These are phyloP conservation scores for Myotis yumanensis DNA, from an alignment of 2,113 vertebrate species.

Conservation along the genomic window DNA sequence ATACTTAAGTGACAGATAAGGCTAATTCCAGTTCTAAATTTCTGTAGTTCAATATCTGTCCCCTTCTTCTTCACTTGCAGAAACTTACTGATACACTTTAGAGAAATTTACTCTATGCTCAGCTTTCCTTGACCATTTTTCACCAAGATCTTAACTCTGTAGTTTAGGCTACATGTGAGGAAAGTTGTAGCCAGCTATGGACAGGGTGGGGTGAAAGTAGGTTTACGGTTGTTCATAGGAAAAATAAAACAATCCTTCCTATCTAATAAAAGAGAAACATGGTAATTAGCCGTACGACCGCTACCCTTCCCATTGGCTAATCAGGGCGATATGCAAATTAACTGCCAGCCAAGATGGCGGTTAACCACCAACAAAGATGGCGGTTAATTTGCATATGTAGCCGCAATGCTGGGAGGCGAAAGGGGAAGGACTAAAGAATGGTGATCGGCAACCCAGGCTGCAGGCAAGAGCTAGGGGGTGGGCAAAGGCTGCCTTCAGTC, in stretches of 20 bases:
- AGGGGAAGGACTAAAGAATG: no score
- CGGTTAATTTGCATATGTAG: no score
- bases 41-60: not conserved
- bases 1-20: not conserved
- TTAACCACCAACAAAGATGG: no score
- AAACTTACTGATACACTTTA: not conserved
- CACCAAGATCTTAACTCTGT: not conserved
- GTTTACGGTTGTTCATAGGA: not conserved
- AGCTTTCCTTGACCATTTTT: slow-evolving; percentile 24
- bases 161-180: not conserved
- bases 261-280: no score
- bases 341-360: no score
- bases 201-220: not conserved
- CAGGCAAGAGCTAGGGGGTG: no score
- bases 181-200: not conserved
- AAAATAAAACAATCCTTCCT: not conserved
- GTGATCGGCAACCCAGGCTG: no score
- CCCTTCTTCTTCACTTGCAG: not conserved
- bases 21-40: slow-evolving; percentile 5
- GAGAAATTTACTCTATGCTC: not conserved
- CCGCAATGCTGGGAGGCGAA: no score
- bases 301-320: no score
- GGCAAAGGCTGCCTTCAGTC: no score
- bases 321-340: no score
- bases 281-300: no score